phyloP scores from a whole-genome alignment of 64 coral and sea anemone genomes.

The Stylophora pistillata region DNA sequence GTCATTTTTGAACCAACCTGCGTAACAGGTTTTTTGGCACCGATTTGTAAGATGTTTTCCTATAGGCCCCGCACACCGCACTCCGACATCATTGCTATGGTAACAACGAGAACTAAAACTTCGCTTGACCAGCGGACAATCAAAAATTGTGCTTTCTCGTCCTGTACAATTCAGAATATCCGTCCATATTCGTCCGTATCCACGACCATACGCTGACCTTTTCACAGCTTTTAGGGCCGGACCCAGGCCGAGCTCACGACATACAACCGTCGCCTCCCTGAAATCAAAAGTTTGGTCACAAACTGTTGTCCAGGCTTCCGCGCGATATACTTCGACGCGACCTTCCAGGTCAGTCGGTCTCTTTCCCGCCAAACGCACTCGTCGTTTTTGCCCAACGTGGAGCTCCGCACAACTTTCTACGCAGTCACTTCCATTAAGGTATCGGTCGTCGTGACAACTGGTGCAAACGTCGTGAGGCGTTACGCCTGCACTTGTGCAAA shows the following conservation, averaged over 20 bases:
- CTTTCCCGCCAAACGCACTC: conserved; percentile 53
- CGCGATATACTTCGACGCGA: conserved; percentile 65
- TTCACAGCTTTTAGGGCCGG: conserved; percentile 50
- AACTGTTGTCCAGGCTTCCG: conserved; percentile 49
- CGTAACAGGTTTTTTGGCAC: conserved; percentile 42
- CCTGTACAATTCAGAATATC: conserved; percentile 60
- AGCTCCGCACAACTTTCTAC: conserved; percentile 18
- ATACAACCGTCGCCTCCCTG: conserved; percentile 70
- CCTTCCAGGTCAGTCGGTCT: conserved; percentile 56
- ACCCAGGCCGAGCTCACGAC: conserved; percentile 73
- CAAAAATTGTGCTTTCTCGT: conserved; percentile 45
- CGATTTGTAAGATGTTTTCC: conserved; percentile 28
- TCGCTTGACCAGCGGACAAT: conserved; percentile 41
- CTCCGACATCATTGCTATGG: conserved; percentile 84
- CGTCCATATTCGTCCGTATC: conserved; percentile 46
- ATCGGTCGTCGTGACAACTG: conserved; percentile 65
- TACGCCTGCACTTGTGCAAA: conserved; percentile 59
- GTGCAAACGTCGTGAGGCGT: conserved; percentile 53
- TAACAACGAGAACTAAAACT: conserved; percentile 66
- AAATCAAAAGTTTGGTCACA: conserved; percentile 86
- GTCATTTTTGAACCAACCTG: conserved; percentile 69
- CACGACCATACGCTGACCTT: conserved; percentile 62
- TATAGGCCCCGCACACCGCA: conserved; percentile 65
- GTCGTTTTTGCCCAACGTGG: conserved; percentile 47
- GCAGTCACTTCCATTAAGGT: conserved; percentile 36